phyloP scores from a whole-genome alignment of 23 tunicate species.

The Trididemnum nubilum region DNA sequence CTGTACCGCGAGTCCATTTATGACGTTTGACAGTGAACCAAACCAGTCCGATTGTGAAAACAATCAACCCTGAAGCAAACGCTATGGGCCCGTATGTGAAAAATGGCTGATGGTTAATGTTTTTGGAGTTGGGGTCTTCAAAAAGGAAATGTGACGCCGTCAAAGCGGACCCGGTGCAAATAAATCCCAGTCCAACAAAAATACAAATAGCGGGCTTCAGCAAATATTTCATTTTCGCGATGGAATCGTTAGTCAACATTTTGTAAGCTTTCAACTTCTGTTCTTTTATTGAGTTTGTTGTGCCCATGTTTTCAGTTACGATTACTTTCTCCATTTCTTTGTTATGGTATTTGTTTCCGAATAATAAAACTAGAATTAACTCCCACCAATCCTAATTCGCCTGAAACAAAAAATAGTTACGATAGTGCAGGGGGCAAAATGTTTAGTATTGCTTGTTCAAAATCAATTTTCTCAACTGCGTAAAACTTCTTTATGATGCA shows the following conservation, averaged over 20 bases:
- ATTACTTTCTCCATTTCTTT: too few species aligned
- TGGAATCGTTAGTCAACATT: slow-evolving; percentile 12
- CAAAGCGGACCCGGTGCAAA: slow-evolving; percentile 51
- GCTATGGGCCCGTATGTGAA: slow-evolving; percentile 87
- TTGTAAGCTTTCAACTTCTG: slow-evolving; percentile 9
- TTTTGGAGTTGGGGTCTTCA: slow-evolving; percentile 40
- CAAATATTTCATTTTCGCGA: slow-evolving; percentile 46
- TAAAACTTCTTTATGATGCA: too few species aligned
- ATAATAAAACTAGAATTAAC: too few species aligned
- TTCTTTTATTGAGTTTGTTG: background rate
- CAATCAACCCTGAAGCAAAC: slow-evolving; percentile 64
- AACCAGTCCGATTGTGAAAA: slow-evolving; percentile 72
- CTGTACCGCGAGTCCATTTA: slow-evolving; percentile 84
- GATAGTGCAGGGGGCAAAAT: too few species aligned
- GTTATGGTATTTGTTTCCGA: too few species aligned
- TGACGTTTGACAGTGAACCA: slow-evolving; percentile 80
- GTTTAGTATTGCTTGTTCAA: too few species aligned
- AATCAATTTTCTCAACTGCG: too few species aligned
- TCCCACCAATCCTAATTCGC: too few species aligned
- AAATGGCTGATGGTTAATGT: slow-evolving; percentile 27
- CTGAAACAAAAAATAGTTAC: too few species aligned
- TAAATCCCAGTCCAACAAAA: slow-evolving; percentile 39
- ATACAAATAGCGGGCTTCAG: slow-evolving; percentile 56
- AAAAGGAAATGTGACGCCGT: slow-evolving; percentile 77
- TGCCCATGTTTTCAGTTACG: background rate